Base-by-base conservation (phyloP, 2,888 invertebrate species). In the Drosophila demipolita region DNA sequence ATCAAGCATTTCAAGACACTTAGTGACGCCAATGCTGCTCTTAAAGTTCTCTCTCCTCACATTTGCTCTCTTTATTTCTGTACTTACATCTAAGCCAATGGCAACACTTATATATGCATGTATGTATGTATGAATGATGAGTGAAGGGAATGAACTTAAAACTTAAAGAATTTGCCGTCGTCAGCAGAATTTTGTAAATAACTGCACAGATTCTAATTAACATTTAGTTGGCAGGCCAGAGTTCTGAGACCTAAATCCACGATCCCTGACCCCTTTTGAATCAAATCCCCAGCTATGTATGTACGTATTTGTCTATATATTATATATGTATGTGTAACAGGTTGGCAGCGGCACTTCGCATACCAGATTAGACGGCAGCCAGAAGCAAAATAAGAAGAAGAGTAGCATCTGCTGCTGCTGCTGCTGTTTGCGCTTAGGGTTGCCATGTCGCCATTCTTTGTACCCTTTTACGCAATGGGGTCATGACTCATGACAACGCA, bases 301-400 rank as follows among this genome's bases (percentile, higher is more conserved):
- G 15, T 45, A 45, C 1, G 7, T 45, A 45, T 45, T 23, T 45
- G 15, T 23, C 23, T 45, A 15, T 45, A 15, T 45, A 23, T 15
- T 45, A 45, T 15, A 23, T 45, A 23, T 45, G 45, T 45, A 2
- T 48, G 59, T 73, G 85, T 86, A 86, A 86, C 89, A 86, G 85
- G 85, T 86, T 75, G 89, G 79, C 61, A 58, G 73, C 29, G 9
- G 20, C 80, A 78, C 88, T 81, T 86, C 74, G 75, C 82, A 83
- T 66, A 73, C 77, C 66, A 83, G 89, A 86, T 86, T 86, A 86
- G 87, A 8, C 23, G 23, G 75, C 84, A 82, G 80, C 58, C 74
- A 74, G 75, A 62, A 67, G 66, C 3, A 23, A 1, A 45, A 74
- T 68, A 60, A 67, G 68, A 66, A 78, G 81, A 70, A 67, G 63